Base-by-base conservation (phyloP, 2,888 invertebrate species). In the Taphrorychus bicolor region DNA sequence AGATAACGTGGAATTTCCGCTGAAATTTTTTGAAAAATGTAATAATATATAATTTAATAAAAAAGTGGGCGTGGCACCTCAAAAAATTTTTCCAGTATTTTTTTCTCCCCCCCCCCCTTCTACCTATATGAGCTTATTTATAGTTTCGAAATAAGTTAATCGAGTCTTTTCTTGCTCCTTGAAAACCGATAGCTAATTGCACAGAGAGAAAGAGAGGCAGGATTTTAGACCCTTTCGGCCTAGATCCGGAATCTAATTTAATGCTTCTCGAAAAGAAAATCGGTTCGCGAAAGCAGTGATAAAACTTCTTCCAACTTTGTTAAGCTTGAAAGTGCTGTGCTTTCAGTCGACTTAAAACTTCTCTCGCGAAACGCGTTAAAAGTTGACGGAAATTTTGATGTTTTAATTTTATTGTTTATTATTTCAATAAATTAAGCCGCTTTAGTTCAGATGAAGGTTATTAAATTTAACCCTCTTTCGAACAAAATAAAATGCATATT, bases 341-440 rank as follows among this genome's bases (percentile, higher is more conserved):
- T 45, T 45, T 45, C 45, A 45, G 45, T 5, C 45, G 17, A 45
- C 45, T 45, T 45, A 17, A 45, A 45, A 45, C 45, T 45, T 45
- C 14, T 14, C 14, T 32, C 11, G n/a, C 3, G 32, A 32, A 32
- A 32, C 32, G 32, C 32, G 32, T 32, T 32, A 32, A 32, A 32
- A 32, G 32, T 32, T 32, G 32, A 32, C 32, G 32, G 32, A 32
- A 32, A 32, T n/a, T n/a, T n/a, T n/a, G n/a, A n/a, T n/a, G 11
- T 32, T 32, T 11, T 11, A 11, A 32, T 32, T 32, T 32, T 32
- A 32, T 32, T 32, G 32, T 32, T 32, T 32, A 32, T 32, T 32
- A 11, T 32, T n/a, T n/a, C n/a, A 32, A 32, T 32, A n/a, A 32
- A 32, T 32, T 32, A 32, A 32, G 3, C 32, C 3, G n/a, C n/a